Conservation (phyloP, 2,113 vertebrate genomes). For the Gavialis gangeticus region DNA sequence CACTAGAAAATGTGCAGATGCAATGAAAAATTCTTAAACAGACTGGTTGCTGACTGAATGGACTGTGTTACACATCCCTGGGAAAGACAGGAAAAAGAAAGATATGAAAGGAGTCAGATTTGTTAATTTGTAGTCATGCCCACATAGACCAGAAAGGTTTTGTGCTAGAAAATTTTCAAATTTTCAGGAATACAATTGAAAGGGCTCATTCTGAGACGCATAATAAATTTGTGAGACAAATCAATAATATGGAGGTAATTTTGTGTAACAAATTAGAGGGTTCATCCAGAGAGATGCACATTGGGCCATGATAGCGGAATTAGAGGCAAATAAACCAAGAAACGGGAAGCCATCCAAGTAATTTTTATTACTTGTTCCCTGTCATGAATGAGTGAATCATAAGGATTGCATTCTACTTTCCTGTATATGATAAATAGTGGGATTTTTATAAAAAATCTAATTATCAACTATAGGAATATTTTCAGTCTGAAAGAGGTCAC, state of each 20-base stretch:
- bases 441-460: neutral
- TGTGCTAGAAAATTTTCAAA: neutral
- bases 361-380: neutral
- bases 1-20: neutral
- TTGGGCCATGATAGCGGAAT: neutral
- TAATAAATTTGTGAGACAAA: no score
- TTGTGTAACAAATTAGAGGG: neutral
- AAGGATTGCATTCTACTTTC: neutral
- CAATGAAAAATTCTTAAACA: accelerated
- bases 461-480: neutral
- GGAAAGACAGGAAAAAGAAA: neutral
- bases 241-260: no score
- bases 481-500: neutral
- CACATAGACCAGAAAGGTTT: neutral
- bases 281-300: neutral
- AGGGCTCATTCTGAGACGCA: no score
- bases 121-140: neutral
- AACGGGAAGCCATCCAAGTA: neutral
- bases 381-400: neutral
- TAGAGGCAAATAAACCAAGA: neutral
- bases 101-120: neutral
- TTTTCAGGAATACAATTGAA: no score
- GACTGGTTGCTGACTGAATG: neutral
- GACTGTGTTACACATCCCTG: neutral
- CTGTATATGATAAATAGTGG: neutral